phyloP scores from a whole-genome alignment of 2,113 vertebrate genomes.

The Picathartes gymnocephalus region DNA sequence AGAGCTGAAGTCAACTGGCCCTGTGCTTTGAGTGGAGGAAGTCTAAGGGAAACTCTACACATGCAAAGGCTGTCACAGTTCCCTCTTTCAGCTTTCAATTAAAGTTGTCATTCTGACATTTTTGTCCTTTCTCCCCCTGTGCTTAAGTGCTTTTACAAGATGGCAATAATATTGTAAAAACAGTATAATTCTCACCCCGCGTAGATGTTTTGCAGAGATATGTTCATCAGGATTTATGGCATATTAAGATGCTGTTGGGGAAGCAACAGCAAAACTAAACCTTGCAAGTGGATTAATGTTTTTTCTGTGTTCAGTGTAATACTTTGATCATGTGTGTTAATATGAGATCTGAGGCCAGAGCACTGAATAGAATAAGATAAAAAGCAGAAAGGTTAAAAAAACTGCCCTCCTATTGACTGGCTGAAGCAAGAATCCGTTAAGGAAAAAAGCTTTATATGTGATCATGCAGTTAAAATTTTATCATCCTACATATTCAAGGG shows the following conservation, averaged over 20 bases:
- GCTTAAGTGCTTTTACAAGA: background rate
- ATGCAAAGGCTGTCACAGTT: background rate
- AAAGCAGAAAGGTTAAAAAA: background rate
- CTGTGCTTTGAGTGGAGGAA: background rate
- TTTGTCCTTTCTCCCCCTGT: background rate
- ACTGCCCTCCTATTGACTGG: background rate
- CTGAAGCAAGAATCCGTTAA: background rate
- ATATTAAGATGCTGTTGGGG: background rate
- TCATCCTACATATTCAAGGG: background rate
- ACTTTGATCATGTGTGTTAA: background rate
- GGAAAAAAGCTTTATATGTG: background rate
- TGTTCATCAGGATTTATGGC: background rate
- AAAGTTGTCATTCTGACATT: background rate
- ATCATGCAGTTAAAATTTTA: background rate
- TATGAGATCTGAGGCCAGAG: background rate
- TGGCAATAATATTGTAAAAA: background rate
- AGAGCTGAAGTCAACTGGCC: background rate
- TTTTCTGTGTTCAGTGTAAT: background rate
- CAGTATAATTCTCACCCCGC: background rate
- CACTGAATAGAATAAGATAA: background rate
- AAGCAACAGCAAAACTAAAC: background rate
- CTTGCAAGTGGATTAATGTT: background rate
- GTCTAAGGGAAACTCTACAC: background rate
- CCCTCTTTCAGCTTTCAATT: background rate
- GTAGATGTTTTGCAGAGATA: background rate